phyloP scores from a whole-genome alignment of 2,113 vertebrate species.

The Pachyramphus minor region DNA sequence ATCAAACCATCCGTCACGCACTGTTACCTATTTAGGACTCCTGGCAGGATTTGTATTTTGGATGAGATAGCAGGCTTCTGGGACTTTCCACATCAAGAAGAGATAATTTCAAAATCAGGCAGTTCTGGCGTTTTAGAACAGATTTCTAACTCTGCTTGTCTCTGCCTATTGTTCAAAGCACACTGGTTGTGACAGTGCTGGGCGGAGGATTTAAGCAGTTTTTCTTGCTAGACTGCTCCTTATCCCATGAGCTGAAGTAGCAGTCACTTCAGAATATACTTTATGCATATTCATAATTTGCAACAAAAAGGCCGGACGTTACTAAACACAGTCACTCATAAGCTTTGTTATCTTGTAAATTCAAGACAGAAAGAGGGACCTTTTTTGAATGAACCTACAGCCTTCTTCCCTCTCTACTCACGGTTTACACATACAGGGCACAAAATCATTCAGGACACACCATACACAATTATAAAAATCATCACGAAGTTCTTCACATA shows the following conservation, averaged over 20 bases:
- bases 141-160: not conserved
- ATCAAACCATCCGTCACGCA: not conserved
- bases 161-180: constrained; percentile 12
- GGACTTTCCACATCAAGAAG: not conserved
- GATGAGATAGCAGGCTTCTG: constrained; percentile 1
- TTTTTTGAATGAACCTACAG: not conserved
- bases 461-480: not conserved
- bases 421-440: not conserved
- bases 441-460: not conserved
- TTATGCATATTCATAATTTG: not conserved
- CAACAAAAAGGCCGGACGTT: not conserved
- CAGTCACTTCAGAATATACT: not conserved
- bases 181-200: constrained; percentile 9
- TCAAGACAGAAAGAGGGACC: not conserved
- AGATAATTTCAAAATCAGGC: not conserved
- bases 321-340: not conserved
- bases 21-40: not conserved
- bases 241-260: not conserved
- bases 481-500: not conserved
- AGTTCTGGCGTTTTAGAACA: not conserved
- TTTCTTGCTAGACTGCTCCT: constrained; percentile 61
- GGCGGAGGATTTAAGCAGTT: constrained; percentile 43
- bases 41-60: not conserved
- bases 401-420: not conserved
- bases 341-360: not conserved